Conservation (phyloP, 2,888 invertebrate species). For the Pterostichus niger region DNA sequence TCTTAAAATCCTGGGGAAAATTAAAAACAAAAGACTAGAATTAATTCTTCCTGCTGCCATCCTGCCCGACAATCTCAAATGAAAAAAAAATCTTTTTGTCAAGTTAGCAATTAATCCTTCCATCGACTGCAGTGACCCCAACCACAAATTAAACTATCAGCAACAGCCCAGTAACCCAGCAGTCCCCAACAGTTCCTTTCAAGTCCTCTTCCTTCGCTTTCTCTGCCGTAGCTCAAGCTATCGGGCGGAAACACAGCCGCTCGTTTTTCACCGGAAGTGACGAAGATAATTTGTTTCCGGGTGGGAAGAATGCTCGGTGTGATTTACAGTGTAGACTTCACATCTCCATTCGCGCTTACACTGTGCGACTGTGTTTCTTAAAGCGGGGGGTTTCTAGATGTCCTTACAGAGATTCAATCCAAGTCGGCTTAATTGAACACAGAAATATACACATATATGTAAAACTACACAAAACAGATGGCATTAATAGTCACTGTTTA, state of each 20-base stretch:
- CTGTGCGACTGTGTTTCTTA: background rate
- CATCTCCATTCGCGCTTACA: slow-evolving; percentile 30
- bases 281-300: slow-evolving; percentile 65
- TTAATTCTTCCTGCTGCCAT: too few relatives aligned
- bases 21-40: too few relatives aligned
- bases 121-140: slow-evolving; percentile 5
- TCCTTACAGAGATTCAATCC: too few relatives aligned
- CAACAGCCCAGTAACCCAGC: background rate
- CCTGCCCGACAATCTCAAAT: too few relatives aligned
- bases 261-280: slow-evolving; percentile 63
- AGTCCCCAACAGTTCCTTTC: slow-evolving; percentile 28
- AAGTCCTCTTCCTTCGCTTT: background rate
- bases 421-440: too few relatives aligned
- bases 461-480: too few relatives aligned
- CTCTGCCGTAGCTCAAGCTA: slow-evolving; percentile 17
- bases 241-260: slow-evolving; percentile 47
- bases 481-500: too few relatives aligned
- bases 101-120: slow-evolving; percentile 11
- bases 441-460: too few relatives aligned
- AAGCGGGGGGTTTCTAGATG: background rate
- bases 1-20: too few relatives aligned
- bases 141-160: slow-evolving; percentile 48
- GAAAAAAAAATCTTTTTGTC: slow-evolving; percentile 15
- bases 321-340: slow-evolving; percentile 57
- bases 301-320: slow-evolving; percentile 35